Evolutionary conservation across 2,797 vertebrate species (phyloP), one percentile per base, ranked within the genome.

Genomic region (Onychomys leucogaster): DNA sequence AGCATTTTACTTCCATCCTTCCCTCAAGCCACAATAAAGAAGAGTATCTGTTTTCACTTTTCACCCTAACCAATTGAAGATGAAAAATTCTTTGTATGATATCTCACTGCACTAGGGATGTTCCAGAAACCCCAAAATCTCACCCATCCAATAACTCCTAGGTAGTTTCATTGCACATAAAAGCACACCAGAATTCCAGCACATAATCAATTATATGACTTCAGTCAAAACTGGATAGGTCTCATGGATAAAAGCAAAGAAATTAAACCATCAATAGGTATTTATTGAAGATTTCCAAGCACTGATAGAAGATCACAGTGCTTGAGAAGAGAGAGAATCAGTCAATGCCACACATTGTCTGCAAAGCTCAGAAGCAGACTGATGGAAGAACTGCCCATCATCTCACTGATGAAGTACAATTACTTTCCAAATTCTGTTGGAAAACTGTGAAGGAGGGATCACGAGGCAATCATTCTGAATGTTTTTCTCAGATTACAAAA

Each of bases 381-480:
- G 3, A n/a, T 65, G n/a, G 86, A 84, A 81, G 27, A 82, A 11
- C 23, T 65, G 10, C 65, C 37, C 37, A 85, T 92, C 37, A 59
- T 94, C 8, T 75, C 29, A 52, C 3, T 92, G 67, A 88, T 46
- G 78, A 96, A n/a, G 6, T 5, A 23, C 69, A 9, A 59, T 13
- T 9, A 55, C 49, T 89, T 69, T 93, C 80, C 88, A 96, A 78
- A 37, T 2, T 94, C 82, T 43, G 19, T 82, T 86, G 80, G 71
- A 95, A 93, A 96, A 82, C 34, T 80, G 32, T 89, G 43, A 97
- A 91, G 90, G 81, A 65, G 5, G 34, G 29, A 92, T 6, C 12
- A 55, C 41, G 41, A 65, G 27, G 7, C 13, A 73, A 34, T 90
- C 57, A 76, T 87, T 83, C 61, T 90, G 21, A 96, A 43, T 84